These are phyloP conservation scores for Aphodius granarius DNA, from an alignment of 2,888 invertebrate genomes.

Conservation along the genomic window DNA sequence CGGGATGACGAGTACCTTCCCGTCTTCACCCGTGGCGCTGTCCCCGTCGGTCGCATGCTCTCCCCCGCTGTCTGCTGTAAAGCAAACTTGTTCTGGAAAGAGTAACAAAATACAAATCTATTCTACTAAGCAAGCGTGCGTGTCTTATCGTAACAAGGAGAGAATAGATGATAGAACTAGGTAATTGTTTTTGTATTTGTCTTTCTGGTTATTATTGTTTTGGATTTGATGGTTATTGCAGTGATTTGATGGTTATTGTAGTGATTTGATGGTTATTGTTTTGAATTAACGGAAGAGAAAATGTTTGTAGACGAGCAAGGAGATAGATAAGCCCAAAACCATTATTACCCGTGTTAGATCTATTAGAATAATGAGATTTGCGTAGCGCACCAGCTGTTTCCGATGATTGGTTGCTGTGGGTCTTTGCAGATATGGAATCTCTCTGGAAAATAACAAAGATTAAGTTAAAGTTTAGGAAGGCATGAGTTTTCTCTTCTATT, in stretches of 20 bases:
- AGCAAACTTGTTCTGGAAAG: background rate
- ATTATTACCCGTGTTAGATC: constrained; percentile 63
- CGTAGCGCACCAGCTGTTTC: constrained; percentile 67
- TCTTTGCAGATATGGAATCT: constrained; percentile 41
- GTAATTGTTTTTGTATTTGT: no score
- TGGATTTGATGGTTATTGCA: no score
- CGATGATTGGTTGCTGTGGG: constrained; percentile 50
- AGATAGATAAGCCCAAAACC: constrained; percentile 51
- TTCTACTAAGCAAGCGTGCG: background rate
- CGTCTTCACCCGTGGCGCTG: constrained; percentile 48
- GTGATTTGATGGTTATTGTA: no score
- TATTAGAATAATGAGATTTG: constrained; percentile 76
- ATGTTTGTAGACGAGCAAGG: constrained; percentile 15
- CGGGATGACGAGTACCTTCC: constrained; percentile 74
- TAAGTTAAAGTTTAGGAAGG: no score
- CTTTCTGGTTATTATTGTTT: no score
- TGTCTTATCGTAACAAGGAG: background rate
- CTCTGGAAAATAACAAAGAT: constrained; percentile 54
- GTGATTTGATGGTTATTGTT: background rate
- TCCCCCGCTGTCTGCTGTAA: constrained; percentile 51
- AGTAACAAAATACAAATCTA: background rate
- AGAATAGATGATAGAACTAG: background rate
- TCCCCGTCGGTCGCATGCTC: constrained; percentile 54
- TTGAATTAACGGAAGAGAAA: background rate
- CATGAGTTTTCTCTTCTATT: no score